Conservation (phyloP, 2,888 invertebrate genomes). For the Plebejus melissa region DNA sequence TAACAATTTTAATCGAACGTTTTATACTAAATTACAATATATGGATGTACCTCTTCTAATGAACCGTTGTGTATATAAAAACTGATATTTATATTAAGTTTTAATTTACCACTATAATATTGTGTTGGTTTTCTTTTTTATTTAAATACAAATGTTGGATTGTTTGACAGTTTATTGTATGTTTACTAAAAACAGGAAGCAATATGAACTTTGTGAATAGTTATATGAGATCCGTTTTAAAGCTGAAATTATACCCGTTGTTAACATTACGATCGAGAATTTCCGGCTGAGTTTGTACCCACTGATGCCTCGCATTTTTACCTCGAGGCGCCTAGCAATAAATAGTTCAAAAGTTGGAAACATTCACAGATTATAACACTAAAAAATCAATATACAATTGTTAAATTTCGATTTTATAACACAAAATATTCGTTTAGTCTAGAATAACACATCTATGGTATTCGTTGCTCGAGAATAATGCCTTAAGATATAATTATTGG, state of each 20-base stretch:
- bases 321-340: background rate
- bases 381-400: background rate
- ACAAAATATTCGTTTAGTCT: background rate
- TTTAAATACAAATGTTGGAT: slow-evolving; percentile 28
- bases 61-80: slow-evolving; percentile 29
- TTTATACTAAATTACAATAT: background rate
- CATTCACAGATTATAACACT: slow-evolving; percentile 1
- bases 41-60: slow-evolving; percentile 23
- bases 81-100: slow-evolving; percentile 29
- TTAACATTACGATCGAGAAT: slow-evolving; percentile 10
- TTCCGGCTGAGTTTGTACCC: slow-evolving; percentile 9
- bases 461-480: background rate
- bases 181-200: slow-evolving; percentile 26
- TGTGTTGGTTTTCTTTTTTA: slow-evolving; percentile 26
- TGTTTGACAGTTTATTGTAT: slow-evolving; percentile 30
- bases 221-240: slow-evolving; percentile 26
- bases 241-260: slow-evolving; percentile 20
- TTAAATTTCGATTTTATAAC: background rate
- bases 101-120: slow-evolving; percentile 27
- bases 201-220: slow-evolving; percentile 28
- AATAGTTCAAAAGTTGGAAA: slow-evolving; percentile 9
- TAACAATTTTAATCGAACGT: slow-evolving; percentile 5
- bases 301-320: slow-evolving; percentile 12
- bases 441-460: slow-evolving; percentile 19
- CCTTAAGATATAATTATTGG: background rate